These are phyloP conservation scores for Hirtodrosophila duncani DNA, from an alignment of 2,888 invertebrate species.

Conservation along the genomic window DNA sequence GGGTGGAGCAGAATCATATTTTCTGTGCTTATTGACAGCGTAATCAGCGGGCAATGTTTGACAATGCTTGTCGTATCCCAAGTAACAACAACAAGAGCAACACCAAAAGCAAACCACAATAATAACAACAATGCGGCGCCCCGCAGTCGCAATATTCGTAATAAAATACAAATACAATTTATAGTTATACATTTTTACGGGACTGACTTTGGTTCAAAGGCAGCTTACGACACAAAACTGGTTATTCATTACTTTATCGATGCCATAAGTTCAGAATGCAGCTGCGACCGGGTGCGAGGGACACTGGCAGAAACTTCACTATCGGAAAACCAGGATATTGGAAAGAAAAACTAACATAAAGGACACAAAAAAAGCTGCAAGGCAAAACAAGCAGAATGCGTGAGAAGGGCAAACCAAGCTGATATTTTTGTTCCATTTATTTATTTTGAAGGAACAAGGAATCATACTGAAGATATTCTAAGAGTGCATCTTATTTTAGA, in stretches of 20 bases:
- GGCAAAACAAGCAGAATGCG: no score
- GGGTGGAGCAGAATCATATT: slow-evolving; percentile 57
- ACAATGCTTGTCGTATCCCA: slow-evolving; percentile 40
- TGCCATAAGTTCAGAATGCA: slow-evolving; percentile 65
- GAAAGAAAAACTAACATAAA: no score
- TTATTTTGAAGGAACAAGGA: no score
- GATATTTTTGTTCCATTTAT: no score
- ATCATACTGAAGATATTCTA: no score
- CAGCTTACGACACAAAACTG: no score
- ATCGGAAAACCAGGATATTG: no score
- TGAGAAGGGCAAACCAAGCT: no score
- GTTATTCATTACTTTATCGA: slow-evolving; percentile 76
- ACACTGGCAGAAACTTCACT: no score
- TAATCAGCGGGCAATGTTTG: slow-evolving; percentile 63
- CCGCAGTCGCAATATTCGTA: slow-evolving; percentile 50
- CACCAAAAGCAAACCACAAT: slow-evolving; percentile 23
- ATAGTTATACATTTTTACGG: slow-evolving; percentile 52
- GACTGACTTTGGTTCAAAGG: neutral
- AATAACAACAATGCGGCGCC: no score
- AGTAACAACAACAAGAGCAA: slow-evolving; percentile 20
- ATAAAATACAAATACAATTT: slow-evolving; percentile 65
- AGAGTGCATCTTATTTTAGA: no score
- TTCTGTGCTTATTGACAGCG: slow-evolving; percentile 70
- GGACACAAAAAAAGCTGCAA: no score
- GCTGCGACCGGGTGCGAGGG: slow-evolving; percentile 62